Percentiles rank a stretch among this genome's conserved stretches.
phyloP scores from a whole-genome alignment of 2,797 vertebrate genomes.

The Etheostoma perlongum region DNA sequence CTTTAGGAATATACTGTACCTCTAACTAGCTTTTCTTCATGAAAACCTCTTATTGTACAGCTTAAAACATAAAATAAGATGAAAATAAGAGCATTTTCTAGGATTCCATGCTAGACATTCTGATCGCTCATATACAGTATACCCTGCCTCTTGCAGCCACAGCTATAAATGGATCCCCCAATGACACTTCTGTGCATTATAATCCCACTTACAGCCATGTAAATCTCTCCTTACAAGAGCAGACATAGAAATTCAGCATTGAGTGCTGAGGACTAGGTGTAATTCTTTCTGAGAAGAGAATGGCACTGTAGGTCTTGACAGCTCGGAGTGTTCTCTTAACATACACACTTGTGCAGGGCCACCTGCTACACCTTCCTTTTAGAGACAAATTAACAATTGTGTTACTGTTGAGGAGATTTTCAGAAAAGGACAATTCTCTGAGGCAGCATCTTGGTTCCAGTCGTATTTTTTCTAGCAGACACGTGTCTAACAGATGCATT shows the following conservation, averaged over 20 bases:
- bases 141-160: conserved; percentile 14
- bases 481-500: conserved; percentile 5
- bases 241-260: conserved; percentile 29
- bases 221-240: conserved; percentile 62
- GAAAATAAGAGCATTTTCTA: neutral
- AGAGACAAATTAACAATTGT: conserved; percentile 20
- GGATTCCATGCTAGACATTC: conserved; percentile 12
- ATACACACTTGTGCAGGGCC: conserved; percentile 47
- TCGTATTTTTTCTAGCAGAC: neutral
- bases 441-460: conserved; percentile 4
- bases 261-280: conserved; percentile 37
- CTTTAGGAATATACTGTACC: neutral
- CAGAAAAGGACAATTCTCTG: neutral
- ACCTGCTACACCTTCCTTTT: conserved; percentile 38
- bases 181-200: conserved; percentile 56
- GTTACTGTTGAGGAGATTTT: conserved; percentile 10
- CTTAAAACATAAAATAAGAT: conserved; percentile 24
- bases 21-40: conserved; percentile 18
- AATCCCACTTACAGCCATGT: conserved; percentile 66
- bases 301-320: conserved; percentile 40
- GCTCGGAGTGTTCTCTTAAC: conserved; percentile 52
- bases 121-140: conserved; percentile 18
- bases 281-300: conserved; percentile 46
- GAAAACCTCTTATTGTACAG: neutral
- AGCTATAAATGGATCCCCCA: conserved; percentile 48